Base-by-base conservation (phyloP, 1,140 invertebrate genomes). In the Phortica variegata region DNA sequence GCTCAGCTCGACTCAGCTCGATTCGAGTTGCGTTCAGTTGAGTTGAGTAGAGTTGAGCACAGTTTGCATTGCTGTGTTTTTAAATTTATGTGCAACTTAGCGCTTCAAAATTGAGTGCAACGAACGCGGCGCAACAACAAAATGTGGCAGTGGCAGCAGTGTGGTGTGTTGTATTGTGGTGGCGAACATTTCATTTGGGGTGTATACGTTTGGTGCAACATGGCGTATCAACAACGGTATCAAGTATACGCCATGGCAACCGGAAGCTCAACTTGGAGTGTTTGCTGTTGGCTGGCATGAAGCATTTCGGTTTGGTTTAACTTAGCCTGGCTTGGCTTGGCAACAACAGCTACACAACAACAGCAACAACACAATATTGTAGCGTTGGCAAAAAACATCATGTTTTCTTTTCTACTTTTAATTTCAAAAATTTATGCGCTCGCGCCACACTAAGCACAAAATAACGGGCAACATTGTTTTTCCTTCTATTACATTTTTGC, bases 381-480 rank as follows among this genome's bases (percentile, higher is more conserved):
- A 58, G 60, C 65, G 56, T 60, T 29, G 26, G 26, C 26, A 66
- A 26, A 6, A 26, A 26, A 54, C 51, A 69, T 68, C 63, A 68
- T 68, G 63, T 68, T 68, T 68, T 68, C 65, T 68, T 68, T 68
- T 65, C 57, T 60, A 65, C 63, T 68, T 68, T 68, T 68, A 68
- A 68, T 68, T 68, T 68, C 63, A 68, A 68, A 68, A 68, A 68
- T 68, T 68, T 68, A 68, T 68, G 63, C 63, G 65, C 65, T 69
- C 63, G 63, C 65, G 63, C 63, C 63, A 68, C 63, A 66, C 63
- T 68, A 68, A 68, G 63, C 63, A 63, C 69, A 68, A 68, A 68
- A 68, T 68, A 68, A 68, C 63, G 63, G 5, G 23, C 23, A 26
- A 26, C 23, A 26, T 26, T 26, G 23, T 26, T 26, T 26, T 26